phyloP scores from a whole-genome alignment of 2,797 vertebrate genomes.

The Ispidina picta region DNA sequence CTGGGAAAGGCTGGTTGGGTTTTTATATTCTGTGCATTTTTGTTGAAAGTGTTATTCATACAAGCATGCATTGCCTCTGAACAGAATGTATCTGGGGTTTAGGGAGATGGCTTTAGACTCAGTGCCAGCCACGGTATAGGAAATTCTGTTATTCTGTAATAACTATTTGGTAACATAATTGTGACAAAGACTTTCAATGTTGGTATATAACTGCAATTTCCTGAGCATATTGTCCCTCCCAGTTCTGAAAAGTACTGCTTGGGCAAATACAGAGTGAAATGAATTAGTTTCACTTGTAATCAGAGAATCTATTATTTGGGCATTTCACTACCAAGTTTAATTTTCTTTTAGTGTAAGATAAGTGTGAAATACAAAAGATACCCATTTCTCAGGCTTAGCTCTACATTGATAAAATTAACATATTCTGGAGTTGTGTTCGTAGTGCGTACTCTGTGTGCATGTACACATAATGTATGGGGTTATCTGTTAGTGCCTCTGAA shows the following conservation, averaged over 20 bases:
- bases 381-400: neutral
- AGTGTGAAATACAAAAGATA: neutral
- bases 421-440: neutral
- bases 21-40: neutral
- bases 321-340: neutral
- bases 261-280: neutral
- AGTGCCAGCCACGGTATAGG: neutral
- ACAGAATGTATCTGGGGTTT: neutral
- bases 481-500: neutral
- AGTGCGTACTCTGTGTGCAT: neutral
- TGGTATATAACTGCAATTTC: neutral
- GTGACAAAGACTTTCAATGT: neutral
- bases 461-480: neutral
- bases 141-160: neutral
- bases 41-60: neutral
- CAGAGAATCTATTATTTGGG: neutral
- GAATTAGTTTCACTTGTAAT: neutral
- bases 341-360: neutral
- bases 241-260: neutral
- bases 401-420: neutral
- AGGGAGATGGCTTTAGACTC: neutral
- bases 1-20: fast-evolving
- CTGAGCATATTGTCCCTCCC: neutral
- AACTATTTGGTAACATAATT: neutral
- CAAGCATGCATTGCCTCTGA: neutral